A percentile compares a stretch with the other conserved stretches of the same genome.
Evolutionary conservation across 2,797 vertebrate species (phyloP).

Genomic region (Taenioides sp.): DNA sequence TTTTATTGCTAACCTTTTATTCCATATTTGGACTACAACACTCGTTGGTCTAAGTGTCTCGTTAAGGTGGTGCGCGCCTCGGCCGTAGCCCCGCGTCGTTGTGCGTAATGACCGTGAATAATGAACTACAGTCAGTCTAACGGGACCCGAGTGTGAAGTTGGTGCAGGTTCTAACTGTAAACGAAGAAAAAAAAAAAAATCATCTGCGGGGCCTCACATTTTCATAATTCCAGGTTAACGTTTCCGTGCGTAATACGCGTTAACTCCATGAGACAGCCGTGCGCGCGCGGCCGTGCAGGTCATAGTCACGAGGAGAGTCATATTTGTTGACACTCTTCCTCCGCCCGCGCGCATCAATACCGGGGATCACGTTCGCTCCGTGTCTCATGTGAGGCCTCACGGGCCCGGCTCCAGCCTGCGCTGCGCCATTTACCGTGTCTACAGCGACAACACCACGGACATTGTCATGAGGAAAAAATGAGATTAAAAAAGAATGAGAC

Average conservation of each 20-base stretch:
- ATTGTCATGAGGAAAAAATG: background rate
- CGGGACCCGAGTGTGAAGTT: background rate
- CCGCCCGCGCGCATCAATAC: background rate
- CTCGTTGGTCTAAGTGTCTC: no score
- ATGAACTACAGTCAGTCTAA: background rate
- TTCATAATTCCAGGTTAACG: background rate
- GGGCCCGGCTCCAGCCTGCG: background rate
- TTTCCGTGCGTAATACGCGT: background rate
- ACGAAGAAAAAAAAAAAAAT: background rate
- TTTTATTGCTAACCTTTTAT: background rate
- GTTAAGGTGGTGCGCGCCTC: background rate
- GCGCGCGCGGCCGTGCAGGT: background rate
- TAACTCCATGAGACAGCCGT: background rate
- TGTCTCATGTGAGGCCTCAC: background rate
- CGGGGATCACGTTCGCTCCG: background rate
- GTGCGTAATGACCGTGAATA: background rate
- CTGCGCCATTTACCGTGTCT: background rate
- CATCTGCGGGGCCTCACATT: background rate
- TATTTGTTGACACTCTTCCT: background rate
- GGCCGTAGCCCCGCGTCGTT: background rate
- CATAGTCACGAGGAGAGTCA: background rate
- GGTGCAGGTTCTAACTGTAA: background rate
- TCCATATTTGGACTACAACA: no score
- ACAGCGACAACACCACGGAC: no score
- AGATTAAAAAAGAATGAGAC: background rate